Evolutionary conservation across 2,113 vertebrate species (phyloP), one percentile per base, ranked within the genome.

Genomic region (Myodes glareolus): DNA sequence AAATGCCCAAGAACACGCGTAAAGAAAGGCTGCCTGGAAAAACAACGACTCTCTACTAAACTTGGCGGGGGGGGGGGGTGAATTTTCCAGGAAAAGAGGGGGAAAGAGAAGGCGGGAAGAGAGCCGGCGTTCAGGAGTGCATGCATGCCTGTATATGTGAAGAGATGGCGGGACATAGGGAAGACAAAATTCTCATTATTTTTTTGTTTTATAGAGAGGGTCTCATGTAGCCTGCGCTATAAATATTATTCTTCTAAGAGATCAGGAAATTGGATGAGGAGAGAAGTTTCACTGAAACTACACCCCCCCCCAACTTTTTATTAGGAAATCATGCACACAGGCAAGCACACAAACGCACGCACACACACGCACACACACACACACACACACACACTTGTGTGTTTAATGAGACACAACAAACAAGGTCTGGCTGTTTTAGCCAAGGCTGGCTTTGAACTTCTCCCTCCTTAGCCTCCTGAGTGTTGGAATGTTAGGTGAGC

Each of bases 41-140:
- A 36, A 85, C 82, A 95, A 84, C 90, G 97, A 92, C 84, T 95
- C 89, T 89, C 94, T 95, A 92, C 78, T 96, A 72, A 95, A 91
- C 94, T 70, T 67, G 63, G 77, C n/a, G 90, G 8, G 29, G 77
- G 42, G 90, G 8, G 29, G 42, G 9, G 75, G 80, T 55, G 77
- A 86, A 93, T 97, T 96, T 97, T 97, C 89, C 97, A 97, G 95
- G 96, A 94, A 96, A 93, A 70, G 76, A 75, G 76, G 39, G 29
- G 19, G 58, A 33, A 21, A 3, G 47, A 4, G 42, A 52, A 21
- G 29, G 75, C 10, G 17, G 9, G 33, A 27, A 29, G 70, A 36
- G n/a, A 61, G 33, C 21, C 19, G 33, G 86, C 4, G 58, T 45
- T 76, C 11, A 29, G 13, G 47, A 55, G 68, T 23, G 19, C 36